Base-by-base conservation (phyloP, 2,888 invertebrate genomes). In the Metellina segmentata region DNA sequence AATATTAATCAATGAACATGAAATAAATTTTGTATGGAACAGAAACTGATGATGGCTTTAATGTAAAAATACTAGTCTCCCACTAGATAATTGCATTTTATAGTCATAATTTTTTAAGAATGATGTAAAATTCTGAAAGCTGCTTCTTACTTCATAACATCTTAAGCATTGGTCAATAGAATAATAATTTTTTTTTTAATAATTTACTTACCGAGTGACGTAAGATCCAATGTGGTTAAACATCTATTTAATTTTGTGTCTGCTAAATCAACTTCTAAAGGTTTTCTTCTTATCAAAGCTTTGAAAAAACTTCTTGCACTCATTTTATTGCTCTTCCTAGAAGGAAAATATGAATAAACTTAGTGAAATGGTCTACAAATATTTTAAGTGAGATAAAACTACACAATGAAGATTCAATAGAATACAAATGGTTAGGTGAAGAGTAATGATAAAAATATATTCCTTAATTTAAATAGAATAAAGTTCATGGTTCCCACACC, bases 141-240 rank as follows among this genome's bases (percentile, higher is more conserved):
- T 69, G 13, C n/a, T 16, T 16, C 70, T 7, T 69, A 16, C 70
- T 69, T 72, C 13, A 20, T 11, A 16, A 6, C 72, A 6, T 20
- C 4, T 72, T 11, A 72, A 4, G 9, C 9, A n/a, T 72, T 72
- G 70, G 13, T 16, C 13, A 13, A 72, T 20, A 72, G 9, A n/a
- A 72, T 72, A 13, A 34, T 72, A 20, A 19, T 19, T 20, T 7
- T 34, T 74, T 6, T 20, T 34, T 19, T n/a, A 34, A 74, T n/a
- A 11, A n/a, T 13, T 7, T 19, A 9, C 95, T 93, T 94, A 95
- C 95, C 99, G 48, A 99, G 95, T 0, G 97, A 97, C 0, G 98
- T 98, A 83, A 99, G 96, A 95, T 99, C 99, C 51, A 98, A 94
- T 0, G 98, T 96, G 4, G 96, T 97, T 71, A 99, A 96, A 85